phyloP scores from a whole-genome alignment of 2,113 vertebrate genomes.

The Sebastes schlegelii region DNA sequence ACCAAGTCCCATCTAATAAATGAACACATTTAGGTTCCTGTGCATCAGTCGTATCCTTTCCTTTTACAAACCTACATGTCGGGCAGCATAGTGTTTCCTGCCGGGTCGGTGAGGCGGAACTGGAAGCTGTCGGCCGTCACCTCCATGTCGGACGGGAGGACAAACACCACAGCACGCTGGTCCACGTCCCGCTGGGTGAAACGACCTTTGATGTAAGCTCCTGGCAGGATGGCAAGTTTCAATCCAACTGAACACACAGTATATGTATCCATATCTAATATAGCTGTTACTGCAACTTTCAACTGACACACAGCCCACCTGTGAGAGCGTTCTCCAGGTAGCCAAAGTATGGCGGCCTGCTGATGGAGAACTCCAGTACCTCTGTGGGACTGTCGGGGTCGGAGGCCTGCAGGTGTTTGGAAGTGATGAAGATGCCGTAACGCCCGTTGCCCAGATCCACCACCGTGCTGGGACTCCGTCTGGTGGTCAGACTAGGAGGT shows the following conservation, averaged over 20 bases:
- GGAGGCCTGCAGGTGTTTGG: conserved; percentile 71
- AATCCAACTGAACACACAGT: too few relatives aligned
- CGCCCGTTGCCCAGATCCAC: conserved; percentile 66
- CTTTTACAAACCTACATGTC: conserved; percentile 69
- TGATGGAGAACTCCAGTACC: conserved; percentile 78
- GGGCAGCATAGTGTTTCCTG: conserved; percentile 78
- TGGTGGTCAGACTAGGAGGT: conserved; percentile 74
- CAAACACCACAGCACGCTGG: conserved; percentile 69
- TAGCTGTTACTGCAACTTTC: neutral
- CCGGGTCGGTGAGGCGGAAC: conserved; percentile 78
- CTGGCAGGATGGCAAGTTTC: conserved; percentile 55
- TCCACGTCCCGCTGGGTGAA: conserved; percentile 83
- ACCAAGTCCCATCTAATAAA: neutral
- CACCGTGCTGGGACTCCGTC: conserved; percentile 66
- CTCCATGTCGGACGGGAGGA: conserved; percentile 75
- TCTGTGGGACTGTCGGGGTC: conserved; percentile 71
- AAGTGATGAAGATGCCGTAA: conserved; percentile 70
- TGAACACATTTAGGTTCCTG: neutral
- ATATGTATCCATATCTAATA: neutral
- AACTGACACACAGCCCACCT: conserved; percentile 30
- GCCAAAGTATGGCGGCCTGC: conserved; percentile 70
- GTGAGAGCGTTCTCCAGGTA: conserved; percentile 81
- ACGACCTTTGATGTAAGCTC: conserved; percentile 72
- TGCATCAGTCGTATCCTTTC: neutral
- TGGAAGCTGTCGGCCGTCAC: conserved; percentile 82